Conservation (phyloP, 2,888 invertebrate genomes). For the Chaitophorus viminalis region DNA sequence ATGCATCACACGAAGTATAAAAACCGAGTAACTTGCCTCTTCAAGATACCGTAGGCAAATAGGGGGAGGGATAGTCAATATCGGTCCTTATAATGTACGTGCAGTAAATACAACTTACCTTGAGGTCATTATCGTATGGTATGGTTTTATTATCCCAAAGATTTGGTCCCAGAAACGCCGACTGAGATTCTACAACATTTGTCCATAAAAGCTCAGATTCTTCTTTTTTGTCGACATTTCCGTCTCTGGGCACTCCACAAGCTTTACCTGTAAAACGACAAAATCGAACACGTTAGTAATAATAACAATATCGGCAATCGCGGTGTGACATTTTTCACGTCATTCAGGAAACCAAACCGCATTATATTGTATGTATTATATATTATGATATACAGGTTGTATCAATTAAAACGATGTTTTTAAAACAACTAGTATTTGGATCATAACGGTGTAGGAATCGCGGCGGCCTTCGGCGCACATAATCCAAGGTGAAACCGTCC, state of each 20-base stretch:
- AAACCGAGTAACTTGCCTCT: neutral
- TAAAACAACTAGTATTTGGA: neutral
- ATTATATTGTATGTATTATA: neutral
- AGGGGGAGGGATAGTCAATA: neutral
- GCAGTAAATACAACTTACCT: constrained; percentile 73
- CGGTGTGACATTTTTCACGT: neutral
- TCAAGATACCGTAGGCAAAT: too few species aligned
- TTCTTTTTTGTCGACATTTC: constrained; percentile 67
- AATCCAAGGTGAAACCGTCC: neutral
- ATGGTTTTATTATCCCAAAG: constrained; percentile 91
- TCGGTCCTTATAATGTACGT: neutral
- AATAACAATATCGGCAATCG: neutral
- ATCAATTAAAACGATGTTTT: neutral
- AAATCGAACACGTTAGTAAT: neutral
- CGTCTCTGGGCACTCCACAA: constrained; percentile 64
- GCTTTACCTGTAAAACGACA: constrained; percentile 66
- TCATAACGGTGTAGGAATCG: neutral
- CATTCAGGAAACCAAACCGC: neutral
- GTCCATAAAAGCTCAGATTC: constrained; percentile 71
- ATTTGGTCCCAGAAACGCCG: constrained; percentile 95
- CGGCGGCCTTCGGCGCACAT: neutral
- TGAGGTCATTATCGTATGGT: constrained; percentile 93
- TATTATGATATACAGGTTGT: too few species aligned
- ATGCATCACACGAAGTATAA: neutral
- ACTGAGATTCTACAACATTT: constrained; percentile 88